A percentile compares a stretch with the other conserved stretches of the same genome.
These are phyloP conservation scores for Rhamphomyia laevipes DNA, from an alignment of 2,888 invertebrate species.

Conservation along the genomic window DNA sequence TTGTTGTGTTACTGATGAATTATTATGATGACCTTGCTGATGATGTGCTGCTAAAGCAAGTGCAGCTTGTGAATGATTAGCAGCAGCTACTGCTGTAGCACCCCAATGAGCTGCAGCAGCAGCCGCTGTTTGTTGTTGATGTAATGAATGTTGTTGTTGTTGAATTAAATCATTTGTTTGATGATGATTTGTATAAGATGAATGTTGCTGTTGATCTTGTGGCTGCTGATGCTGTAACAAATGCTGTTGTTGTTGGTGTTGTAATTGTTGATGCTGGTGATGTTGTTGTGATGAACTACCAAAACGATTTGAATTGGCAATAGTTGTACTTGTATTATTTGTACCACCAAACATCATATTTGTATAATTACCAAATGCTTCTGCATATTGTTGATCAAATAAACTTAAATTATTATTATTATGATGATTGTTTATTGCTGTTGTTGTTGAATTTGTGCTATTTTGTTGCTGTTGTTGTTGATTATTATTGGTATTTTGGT, in stretches of 20 bases:
- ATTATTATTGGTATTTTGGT: background rate
- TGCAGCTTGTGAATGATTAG: background rate
- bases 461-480: constrained; percentile 14
- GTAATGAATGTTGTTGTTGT: background rate
- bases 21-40: constrained; percentile 4
- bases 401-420: constrained; percentile 13
- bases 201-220: constrained; percentile 11
- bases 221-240: constrained; percentile 15
- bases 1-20: background rate
- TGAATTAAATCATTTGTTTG: background rate
- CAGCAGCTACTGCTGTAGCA: constrained; percentile 8
- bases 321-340: background rate
- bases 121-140: constrained; percentile 1
- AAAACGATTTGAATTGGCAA: constrained; percentile 14
- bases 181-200: background rate
- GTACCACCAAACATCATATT: constrained; percentile 16
- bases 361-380: constrained; percentile 16
- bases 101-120: constrained; percentile 11
- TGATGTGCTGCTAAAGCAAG: constrained; percentile 12
- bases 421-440: constrained; percentile 8
- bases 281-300: constrained; percentile 13
- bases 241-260: constrained; percentile 13
- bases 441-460: constrained; percentile 16
- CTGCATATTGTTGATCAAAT: constrained; percentile 15
- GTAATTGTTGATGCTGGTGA: constrained; percentile 12